phyloP scores from a whole-genome alignment of 53 echinoderm and acorn worm genomes.

The Luidia sarsii region DNA sequence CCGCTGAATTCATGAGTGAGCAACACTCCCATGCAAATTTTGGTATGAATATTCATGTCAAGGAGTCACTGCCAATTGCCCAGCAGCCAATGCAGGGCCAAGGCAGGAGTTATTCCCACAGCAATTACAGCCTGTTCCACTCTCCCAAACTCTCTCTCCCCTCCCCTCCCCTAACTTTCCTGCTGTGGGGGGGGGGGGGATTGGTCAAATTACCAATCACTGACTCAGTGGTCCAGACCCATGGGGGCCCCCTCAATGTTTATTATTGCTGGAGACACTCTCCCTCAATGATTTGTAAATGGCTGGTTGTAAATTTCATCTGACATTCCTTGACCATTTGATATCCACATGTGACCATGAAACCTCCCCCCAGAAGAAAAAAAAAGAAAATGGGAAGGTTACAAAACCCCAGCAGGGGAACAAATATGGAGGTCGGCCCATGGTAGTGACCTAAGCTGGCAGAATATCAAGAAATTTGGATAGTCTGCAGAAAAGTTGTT shows the following conservation, averaged over 20 bases:
- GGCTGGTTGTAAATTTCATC: slow-evolving; percentile 62
- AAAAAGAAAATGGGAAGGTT: neutral
- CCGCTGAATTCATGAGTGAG: too few species aligned
- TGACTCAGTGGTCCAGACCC: slow-evolving; percentile 35
- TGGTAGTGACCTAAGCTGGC: too few species aligned
- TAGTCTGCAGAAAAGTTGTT: too few species aligned
- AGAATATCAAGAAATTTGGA: too few species aligned
- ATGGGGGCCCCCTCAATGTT: slow-evolving; percentile 54
- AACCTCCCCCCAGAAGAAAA: neutral
- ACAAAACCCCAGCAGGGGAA: neutral
- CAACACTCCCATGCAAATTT: too few species aligned
- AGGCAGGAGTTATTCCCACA: too few species aligned
- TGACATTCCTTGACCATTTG: slow-evolving; percentile 59
- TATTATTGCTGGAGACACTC: slow-evolving; percentile 64
- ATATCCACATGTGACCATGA: slow-evolving; percentile 51
- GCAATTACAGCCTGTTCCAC: too few species aligned
- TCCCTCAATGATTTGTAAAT: slow-evolving; percentile 59
- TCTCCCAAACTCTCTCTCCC: neutral
- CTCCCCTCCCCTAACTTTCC: slow-evolving; percentile 23
- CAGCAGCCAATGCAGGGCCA: slow-evolving; percentile 7
- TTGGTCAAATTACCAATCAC: slow-evolving; percentile 64
- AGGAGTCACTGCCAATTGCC: slow-evolving; percentile 25
- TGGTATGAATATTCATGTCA: slow-evolving; percentile 4
- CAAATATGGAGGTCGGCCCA: too few species aligned
- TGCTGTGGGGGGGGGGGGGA: slow-evolving; percentile 36